Evolutionary conservation across 2,888 invertebrate species (phyloP), one percentile per base, ranked within the genome.

Genomic region (Mechanitis mazaeus): DNA sequence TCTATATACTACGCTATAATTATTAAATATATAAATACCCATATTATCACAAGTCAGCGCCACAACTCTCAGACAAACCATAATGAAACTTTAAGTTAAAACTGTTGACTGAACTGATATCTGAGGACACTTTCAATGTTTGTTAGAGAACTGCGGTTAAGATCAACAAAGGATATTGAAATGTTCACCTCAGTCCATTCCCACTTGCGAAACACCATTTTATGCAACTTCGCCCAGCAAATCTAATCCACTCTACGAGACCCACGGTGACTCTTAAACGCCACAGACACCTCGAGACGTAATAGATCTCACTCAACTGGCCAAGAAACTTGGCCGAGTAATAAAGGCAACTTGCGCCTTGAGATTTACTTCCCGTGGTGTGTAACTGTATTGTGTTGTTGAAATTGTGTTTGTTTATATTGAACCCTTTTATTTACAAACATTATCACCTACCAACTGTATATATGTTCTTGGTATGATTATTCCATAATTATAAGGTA

Each of bases 101-200:
- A 58, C 67, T 68, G 69, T 65, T 65, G 50, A 55, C 55, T 59
- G 55, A 61, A 66, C 65, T 61, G 67, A 65, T 71, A 71, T 71
- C 67, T 66, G 68, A 66, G 66, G 73, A 68, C 70, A 72, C 73
- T 72, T 63, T 71, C 69, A 72, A 71, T 67, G 72, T 73, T 72
- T 68, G 74, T 70, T 69, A 70, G 68, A 72, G 72, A 75, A 73
- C 71, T 75, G 55, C 60, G 62, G 59, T 64, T 60, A 58, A 71
- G 71, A 69, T 74, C 78, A 79, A 83, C 82, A 83, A 84, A 82
- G 79, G 80, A 81, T 79, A 81, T 81, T 79, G 77, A 78, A 80
- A 75, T 76, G 73, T 79, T 81, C 79, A 77, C 75, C 76, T 77
- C 78, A 76, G 73, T 75, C 75, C 74, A 74, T 78, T 78, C 82